Evolutionary conservation across 1,140 invertebrate genomes (phyloP).

Genomic region (Drosophila kurseongensis): DNA sequence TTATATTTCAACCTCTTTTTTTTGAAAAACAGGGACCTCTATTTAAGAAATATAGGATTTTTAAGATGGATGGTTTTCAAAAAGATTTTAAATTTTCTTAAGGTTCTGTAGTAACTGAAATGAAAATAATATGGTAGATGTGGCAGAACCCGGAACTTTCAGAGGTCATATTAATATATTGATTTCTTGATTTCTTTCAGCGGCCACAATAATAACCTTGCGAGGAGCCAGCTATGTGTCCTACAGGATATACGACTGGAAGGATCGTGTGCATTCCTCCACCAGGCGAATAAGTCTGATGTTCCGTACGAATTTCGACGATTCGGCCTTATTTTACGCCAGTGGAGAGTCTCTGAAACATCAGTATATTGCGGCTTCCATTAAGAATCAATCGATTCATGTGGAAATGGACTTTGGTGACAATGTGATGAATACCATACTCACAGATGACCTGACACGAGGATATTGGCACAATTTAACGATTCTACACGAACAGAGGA

Average conservation of each 20-base stretch:
- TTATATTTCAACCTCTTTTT: neutral
- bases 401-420: constrained; percentile 94
- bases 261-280: constrained; percentile 94
- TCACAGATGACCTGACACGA: constrained; percentile 89
- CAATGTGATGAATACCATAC: constrained; percentile 88
- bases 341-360: constrained; percentile 92
- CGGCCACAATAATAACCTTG: constrained; percentile 93
- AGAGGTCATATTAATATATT: too few species aligned
- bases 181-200: constrained; percentile 84
- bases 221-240: constrained; percentile 96
- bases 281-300: constrained; percentile 93
- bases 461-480: constrained; percentile 96
- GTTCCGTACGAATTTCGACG: constrained; percentile 95
- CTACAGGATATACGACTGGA: constrained; percentile 96
- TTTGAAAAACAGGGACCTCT: too few species aligned
- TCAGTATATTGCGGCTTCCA: constrained; percentile 93
- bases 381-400: constrained; percentile 91
- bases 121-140: too few species aligned
- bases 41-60: too few species aligned
- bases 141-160: too few species aligned
- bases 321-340: constrained; percentile 94
- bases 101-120: too few species aligned
- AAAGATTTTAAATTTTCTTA: constrained; percentile 7
- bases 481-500: constrained; percentile 90
- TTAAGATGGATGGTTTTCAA: too few species aligned